Evolutionary conservation across 2,888 invertebrate genomes (phyloP), one percentile per base, ranked within the genome.

Genomic region (Dioctria linearis): DNA sequence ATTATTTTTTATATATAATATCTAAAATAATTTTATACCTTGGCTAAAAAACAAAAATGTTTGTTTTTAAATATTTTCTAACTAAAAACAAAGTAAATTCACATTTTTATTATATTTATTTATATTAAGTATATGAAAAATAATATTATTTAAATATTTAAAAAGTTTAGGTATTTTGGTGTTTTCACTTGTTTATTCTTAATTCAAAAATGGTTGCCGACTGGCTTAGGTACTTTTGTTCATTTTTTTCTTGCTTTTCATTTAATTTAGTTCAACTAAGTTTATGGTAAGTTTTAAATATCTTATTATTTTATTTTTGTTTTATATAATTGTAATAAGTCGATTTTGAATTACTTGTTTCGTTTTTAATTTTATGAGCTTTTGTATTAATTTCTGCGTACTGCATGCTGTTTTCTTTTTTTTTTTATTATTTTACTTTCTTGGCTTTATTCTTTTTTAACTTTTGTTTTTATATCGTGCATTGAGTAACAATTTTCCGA

Each of bases 171-270:
- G 54, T 78, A 49, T 78, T 25, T 78, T 78, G 78, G 78, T 78
- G 78, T 78, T 78, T 78, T 78, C 78, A 76, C 63, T 63, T 78
- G 43, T 43, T 78, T 78, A 63, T 78, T 66, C 78, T 78, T 78
- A 78, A 65, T 78, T 66, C 78, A 54, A 78, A 66, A 63, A 78
- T 88, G 87, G 86, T 85, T 87, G 88, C 88, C 88, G 86, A 88
- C 86, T 88, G 88, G 88, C 88, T 88, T 88, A 88, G 88, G 88
- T 88, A 88, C 88, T 84, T 83, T 83, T 83, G 82, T 83, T 76
- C 63, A 46, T 76, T 76, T 63, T n/a, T 76, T 76, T 76, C 25
- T 61, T 76, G 25, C 39, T 63, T 76, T 76, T 76, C n/a, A 71
- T 42, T 76, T 76, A 13, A 63, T 76, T 63, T 76, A 9, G 43